phyloP scores from a whole-genome alignment of 2,113 vertebrate genomes.

The Antechinus stuartii region DNA sequence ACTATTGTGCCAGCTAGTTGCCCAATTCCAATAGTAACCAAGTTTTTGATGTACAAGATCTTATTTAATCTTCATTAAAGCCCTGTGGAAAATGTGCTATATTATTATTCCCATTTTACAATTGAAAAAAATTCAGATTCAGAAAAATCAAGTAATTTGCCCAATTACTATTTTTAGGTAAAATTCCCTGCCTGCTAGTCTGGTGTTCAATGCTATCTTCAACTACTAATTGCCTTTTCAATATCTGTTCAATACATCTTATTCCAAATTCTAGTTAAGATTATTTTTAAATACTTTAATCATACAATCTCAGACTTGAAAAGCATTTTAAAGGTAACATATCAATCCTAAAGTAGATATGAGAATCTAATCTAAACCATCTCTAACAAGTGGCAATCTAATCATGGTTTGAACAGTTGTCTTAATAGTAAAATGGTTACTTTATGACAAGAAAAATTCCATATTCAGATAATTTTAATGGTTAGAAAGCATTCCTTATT shows the following conservation, averaged over 20 bases:
- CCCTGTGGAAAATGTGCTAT: background rate
- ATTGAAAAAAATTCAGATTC: background rate
- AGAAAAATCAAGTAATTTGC: background rate
- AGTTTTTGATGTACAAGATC: background rate
- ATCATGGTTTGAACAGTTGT: background rate
- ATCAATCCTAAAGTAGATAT: background rate
- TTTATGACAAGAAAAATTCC: background rate
- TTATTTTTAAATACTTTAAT: background rate
- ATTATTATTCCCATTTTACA: background rate
- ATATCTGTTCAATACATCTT: background rate
- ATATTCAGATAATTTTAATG: background rate
- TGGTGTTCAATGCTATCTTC: background rate
- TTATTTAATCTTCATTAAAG: background rate
- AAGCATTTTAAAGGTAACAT: background rate
- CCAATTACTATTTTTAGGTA: background rate
- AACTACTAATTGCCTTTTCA: background rate
- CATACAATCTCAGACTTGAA: background rate
- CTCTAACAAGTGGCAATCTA: background rate
- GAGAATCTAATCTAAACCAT: background rate
- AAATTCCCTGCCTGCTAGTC: background rate
- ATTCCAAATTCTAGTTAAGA: background rate
- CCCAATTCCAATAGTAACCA: background rate
- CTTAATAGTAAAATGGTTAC: background rate
- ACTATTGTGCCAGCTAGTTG: background rate
- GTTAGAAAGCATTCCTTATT: background rate